Base-by-base conservation (phyloP, 2,888 invertebrate genomes). In the Platycheirus albimanus region DNA sequence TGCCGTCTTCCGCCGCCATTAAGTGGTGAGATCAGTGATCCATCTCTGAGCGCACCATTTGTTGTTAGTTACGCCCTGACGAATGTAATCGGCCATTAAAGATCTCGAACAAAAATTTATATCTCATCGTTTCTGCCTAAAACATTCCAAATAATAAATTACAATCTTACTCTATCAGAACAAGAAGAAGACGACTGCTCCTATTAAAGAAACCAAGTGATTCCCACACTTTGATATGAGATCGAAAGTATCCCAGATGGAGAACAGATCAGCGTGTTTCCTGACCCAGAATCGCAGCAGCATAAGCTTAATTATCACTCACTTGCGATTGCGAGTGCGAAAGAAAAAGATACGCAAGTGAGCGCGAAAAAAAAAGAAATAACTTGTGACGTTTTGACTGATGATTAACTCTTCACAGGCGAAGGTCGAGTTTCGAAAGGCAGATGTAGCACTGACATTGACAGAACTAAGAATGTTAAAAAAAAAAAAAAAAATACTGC, bases 361-460 rank as follows among this genome's bases (percentile, higher is more conserved):
- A 2, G n/a, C 5, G n/a, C 20, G 20, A 56, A 61, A 51, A 33
- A 15, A n/a, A n/a, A n/a, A n/a, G n/a, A n/a, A n/a, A n/a, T n/a
- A n/a, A n/a, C n/a, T 11, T 41, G 49, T 63, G 72, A 78, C 61
- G 61, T 72, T 54, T 49, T 78, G 83, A 77, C 69, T 83, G 83
- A 72, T 83, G 78, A 83, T 83, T 83, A 83, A 83, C 78, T 83
- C 52, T 69, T 78, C 74, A 69, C 63, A 61, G 67, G 77, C 49
- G 78, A 78, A 83, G 83, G 77, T 83, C 83, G 74, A 43, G 63
- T n/a, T n/a, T n/a, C n/a, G n/a, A n/a, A n/a, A 83, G 74, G 69
- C 83, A 83, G 83, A 83, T 83, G 83, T 78, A 74, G 63, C 41
- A 17, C 52, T 36, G 77, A n/a, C n/a, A n/a, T n/a, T 17, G 24